A percentile compares a stretch with the other conserved stretches of the same genome.
These are phyloP conservation scores for Motacilla tschutschensis DNA, from an alignment of 2,113 vertebrate genomes.

Conservation along the genomic window DNA sequence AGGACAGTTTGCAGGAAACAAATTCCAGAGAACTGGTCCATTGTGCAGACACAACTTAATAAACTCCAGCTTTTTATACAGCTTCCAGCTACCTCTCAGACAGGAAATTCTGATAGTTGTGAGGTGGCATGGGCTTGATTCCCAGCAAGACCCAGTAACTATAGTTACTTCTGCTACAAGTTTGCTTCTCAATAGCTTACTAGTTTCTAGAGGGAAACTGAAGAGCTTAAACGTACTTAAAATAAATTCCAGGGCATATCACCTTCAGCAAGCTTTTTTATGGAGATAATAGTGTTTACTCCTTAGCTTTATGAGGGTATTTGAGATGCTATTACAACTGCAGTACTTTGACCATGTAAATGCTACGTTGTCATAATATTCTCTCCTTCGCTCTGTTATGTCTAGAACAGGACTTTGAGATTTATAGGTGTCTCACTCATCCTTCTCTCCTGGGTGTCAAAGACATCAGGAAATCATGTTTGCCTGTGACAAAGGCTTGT, in stretches of 20 bases:
- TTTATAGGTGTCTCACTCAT: background rate
- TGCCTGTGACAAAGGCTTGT: background rate
- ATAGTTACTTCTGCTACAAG: background rate
- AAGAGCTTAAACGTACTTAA: background rate
- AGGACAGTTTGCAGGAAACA: background rate
- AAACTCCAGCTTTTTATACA: background rate
- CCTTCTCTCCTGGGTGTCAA: background rate
- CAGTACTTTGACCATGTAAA: slow-evolving; percentile 55
- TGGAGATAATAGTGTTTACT: slow-evolving; percentile 37
- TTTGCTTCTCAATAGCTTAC: background rate
- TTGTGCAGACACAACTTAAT: background rate
- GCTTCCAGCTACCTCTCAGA: background rate
- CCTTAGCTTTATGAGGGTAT: slow-evolving; percentile 12
- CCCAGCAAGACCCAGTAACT: background rate
- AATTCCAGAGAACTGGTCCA: background rate
- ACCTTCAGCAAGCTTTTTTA: slow-evolving; percentile 17
- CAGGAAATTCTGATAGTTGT: background rate
- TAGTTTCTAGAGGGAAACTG: background rate
- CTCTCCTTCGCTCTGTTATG: background rate
- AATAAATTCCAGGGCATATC: slow-evolving; percentile 6
- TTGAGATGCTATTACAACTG: background rate
- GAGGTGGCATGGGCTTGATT: background rate
- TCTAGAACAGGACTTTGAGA: slow-evolving; percentile 9
- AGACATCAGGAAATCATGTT: background rate
- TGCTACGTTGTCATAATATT: slow-evolving; percentile 22